Base-by-base conservation (phyloP, 2,797 vertebrate species). In the Ptychadena robeensis region DNA sequence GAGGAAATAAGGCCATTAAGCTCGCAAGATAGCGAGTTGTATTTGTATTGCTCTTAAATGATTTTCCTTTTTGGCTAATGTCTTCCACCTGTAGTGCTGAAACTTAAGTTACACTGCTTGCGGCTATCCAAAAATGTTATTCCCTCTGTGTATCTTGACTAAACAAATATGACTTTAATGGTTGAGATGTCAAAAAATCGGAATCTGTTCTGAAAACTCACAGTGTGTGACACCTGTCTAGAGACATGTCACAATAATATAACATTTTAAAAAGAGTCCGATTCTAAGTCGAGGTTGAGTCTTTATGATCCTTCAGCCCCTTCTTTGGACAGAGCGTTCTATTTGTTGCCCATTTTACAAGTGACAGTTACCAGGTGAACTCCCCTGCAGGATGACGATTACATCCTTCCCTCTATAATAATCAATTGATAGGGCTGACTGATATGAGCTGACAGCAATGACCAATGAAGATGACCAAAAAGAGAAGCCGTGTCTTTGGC, bases 11-110 rank as follows among this genome's bases (percentile, higher is more conserved):
- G 88, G 88, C 90, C 87, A 86, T 89, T 88, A 86, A 70, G 85
- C 86, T 90, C 88, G 79, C 85, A 88, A 90, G 88, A 92, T 88
- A 90, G 90, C 87, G 15, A 78, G 85, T 53, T 83, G 87, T 92
- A 88, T 93, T 91, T 91, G 88, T 85, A 85, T 87, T 87, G 70
- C 76, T 84, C 82, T 74, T 84, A 84, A 83, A 89, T 91, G 91
- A 93, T 92, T 89, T 86, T 87, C 90, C 90, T 91, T 89, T 91
- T 88, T 90, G 91, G 92, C 89, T 70, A 86, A 87, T 86, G 87
- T 87, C 87, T 87, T 88, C 86, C 86, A 87, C 82, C 76, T 84
- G 76, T 84, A 79, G 82, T 74, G 76, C 30, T 69, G 76, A 48
- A 79, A 74, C 69, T 80, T 84, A 66, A 84, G 76, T 61, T 68